A percentile compares a stretch with the other conserved stretches of the same genome.
These are phyloP conservation scores for Chrysolina americana DNA, from an alignment of 2,888 invertebrate species.

Conservation along the genomic window DNA sequence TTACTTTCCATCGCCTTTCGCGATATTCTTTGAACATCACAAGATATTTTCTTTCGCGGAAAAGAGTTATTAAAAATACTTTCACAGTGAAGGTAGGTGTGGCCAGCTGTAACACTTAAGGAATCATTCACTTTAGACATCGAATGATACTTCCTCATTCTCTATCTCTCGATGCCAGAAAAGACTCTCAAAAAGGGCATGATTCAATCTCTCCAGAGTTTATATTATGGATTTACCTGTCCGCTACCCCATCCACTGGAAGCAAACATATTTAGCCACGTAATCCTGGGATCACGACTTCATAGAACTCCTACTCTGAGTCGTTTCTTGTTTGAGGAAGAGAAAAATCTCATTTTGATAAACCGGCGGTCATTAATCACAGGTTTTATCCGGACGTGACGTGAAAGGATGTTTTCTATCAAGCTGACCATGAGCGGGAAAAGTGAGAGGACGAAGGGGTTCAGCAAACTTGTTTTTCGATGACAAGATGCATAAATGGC, in stretches of 20 bases:
- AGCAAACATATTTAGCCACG: slow-evolving; percentile 33
- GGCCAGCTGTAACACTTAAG: too few species aligned
- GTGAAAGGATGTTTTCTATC: slow-evolving; percentile 64
- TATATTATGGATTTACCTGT: slow-evolving; percentile 58
- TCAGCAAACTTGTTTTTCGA: neutral
- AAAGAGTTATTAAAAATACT: too few species aligned
- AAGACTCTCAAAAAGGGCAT: neutral
- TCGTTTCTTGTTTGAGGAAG: slow-evolving; percentile 61
- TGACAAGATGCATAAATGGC: too few species aligned
- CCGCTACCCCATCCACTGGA: slow-evolving; percentile 36
- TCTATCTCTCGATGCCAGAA: neutral
- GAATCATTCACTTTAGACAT: neutral
- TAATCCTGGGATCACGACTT: slow-evolving; percentile 59
- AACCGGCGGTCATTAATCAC: slow-evolving; percentile 68
- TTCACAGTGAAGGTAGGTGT: too few species aligned
- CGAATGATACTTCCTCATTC: neutral
- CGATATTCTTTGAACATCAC: too few species aligned
- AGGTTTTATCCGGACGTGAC: slow-evolving; percentile 68
- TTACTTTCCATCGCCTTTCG: too few species aligned
- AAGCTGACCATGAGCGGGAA: slow-evolving; percentile 61
- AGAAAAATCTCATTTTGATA: slow-evolving; percentile 68
- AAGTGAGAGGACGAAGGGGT: slow-evolving; percentile 28
- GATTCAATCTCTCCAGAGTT: slow-evolving; percentile 1
- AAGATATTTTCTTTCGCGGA: too few species aligned
- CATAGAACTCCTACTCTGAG: slow-evolving; percentile 55